These are phyloP conservation scores for Zaprionus ghesquierei DNA, from an alignment of 1,140 invertebrate genomes.

Conservation along the genomic window DNA sequence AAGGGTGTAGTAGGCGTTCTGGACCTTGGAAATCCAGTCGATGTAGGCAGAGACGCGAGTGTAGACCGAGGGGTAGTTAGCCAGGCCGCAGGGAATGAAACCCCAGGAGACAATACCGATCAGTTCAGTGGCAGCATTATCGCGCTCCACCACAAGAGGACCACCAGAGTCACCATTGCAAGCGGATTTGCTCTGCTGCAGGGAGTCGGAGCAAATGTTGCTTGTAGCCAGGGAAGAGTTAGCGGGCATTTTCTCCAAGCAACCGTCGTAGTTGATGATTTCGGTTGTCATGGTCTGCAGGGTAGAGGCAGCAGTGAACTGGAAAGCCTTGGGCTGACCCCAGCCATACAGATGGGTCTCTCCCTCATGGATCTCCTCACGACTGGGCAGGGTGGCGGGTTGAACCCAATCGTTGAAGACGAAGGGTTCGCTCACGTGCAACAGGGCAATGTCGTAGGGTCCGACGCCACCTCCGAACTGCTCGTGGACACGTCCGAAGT, in stretches of 20 bases:
- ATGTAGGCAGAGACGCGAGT: slow-evolving; percentile 86
- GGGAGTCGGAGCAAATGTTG: slow-evolving; percentile 86
- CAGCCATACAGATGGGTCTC: slow-evolving; percentile 83
- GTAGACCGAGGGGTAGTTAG: slow-evolving; percentile 88
- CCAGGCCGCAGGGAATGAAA: slow-evolving; percentile 86
- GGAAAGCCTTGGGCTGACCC: slow-evolving; percentile 82
- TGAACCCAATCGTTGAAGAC: slow-evolving; percentile 84
- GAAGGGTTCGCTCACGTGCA: slow-evolving; percentile 84
- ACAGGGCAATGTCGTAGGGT: slow-evolving; percentile 86
- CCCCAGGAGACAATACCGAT: slow-evolving; percentile 91
- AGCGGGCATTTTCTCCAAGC: slow-evolving; percentile 48
- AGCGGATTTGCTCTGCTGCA: slow-evolving; percentile 84
- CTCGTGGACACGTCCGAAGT: slow-evolving; percentile 82
- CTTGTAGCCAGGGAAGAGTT: slow-evolving; percentile 69
- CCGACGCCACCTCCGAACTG: slow-evolving; percentile 83
- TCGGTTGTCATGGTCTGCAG: slow-evolving; percentile 82
- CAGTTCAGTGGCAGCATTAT: slow-evolving; percentile 53
- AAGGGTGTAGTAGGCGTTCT: slow-evolving; percentile 60
- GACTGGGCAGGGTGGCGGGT: slow-evolving; percentile 83
- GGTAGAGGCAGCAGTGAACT: slow-evolving; percentile 56
- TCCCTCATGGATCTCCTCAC: slow-evolving; percentile 78
- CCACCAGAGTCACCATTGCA: slow-evolving; percentile 88
- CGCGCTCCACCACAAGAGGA: slow-evolving; percentile 83
- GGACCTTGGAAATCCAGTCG: slow-evolving; percentile 64
- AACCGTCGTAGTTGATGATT: slow-evolving; percentile 69